These are phyloP conservation scores for Acleris cristana DNA, from an alignment of 2,888 invertebrate genomes.

Conservation along the genomic window DNA sequence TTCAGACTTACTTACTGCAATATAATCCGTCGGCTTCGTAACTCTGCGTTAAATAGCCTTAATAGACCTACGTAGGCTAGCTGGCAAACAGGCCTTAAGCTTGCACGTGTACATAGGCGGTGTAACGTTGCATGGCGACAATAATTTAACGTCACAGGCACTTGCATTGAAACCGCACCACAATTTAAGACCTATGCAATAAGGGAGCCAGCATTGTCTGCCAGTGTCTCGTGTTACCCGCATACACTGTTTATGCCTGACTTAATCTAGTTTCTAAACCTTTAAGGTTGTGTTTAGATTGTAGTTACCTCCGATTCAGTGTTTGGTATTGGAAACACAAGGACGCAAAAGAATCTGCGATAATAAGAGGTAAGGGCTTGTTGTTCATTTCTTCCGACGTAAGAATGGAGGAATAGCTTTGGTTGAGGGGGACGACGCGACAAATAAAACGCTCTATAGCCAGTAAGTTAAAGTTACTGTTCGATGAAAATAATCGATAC, in stretches of 20 bases:
- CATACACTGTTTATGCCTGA: constrained; percentile 67
- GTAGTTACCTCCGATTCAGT: constrained; percentile 1
- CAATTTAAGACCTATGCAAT: constrained; percentile 82
- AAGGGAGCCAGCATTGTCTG: constrained; percentile 79
- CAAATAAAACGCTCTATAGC: too few relatives aligned
- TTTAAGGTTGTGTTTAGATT: constrained; percentile 32
- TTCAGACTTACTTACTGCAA: neutral
- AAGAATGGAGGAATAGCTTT: too few relatives aligned
- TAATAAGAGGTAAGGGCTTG: too few relatives aligned
- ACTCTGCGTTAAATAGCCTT: constrained; percentile 46
- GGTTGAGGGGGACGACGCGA: too few relatives aligned
- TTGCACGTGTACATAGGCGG: constrained; percentile 64
- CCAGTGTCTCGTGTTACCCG: constrained; percentile 74
- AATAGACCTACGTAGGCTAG: constrained; percentile 56
- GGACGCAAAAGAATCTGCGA: neutral
- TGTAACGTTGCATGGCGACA: constrained; percentile 75
- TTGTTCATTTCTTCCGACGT: too few relatives aligned
- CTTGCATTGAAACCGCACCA: constrained; percentile 81
- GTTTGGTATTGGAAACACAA: constrained; percentile 24
- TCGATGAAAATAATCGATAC: too few relatives aligned
- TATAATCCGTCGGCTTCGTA: constrained; percentile 36
- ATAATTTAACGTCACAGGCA: constrained; percentile 81
- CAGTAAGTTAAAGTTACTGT: too few relatives aligned
- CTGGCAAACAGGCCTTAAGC: constrained; percentile 61
- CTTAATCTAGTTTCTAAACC: constrained; percentile 45